phyloP scores from a whole-genome alignment of 2,113 vertebrate genomes.

The Sclerurus mexicanus region DNA sequence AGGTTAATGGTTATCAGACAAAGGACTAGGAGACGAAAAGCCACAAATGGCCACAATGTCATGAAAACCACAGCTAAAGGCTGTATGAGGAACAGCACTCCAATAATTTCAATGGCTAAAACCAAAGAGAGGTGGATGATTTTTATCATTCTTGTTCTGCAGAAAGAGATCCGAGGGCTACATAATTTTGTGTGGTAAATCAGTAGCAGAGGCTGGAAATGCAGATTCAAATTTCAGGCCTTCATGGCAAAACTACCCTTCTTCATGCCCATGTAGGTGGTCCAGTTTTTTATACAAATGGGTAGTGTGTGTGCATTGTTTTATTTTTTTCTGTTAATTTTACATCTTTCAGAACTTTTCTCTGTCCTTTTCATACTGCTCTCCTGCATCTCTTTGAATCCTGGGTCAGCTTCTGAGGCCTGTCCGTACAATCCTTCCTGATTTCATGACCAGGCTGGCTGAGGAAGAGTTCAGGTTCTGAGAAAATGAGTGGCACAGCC shows the following conservation, averaged over 20 bases:
- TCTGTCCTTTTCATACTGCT: not conserved
- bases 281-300: not conserved
- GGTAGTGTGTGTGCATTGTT: not conserved
- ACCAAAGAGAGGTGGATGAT: not conserved
- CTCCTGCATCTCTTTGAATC: not conserved
- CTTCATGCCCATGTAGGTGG: not conserved
- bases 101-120: not conserved
- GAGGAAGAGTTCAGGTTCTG: not conserved
- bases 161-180: not conserved
- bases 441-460: not conserved
- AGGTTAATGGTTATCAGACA: not conserved
- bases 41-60: not conserved
- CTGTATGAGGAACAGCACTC: not conserved
- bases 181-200: not conserved
- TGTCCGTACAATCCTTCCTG: not conserved
- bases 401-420: not conserved
- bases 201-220: not conserved
- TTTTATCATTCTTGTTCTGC: not conserved
- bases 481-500: not conserved
- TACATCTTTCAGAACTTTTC: not conserved
- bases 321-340: not conserved
- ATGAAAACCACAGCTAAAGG: not conserved
- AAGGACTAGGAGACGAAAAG: not conserved
- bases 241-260: not conserved
- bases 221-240: not conserved